Conservation (phyloP, 2,797 vertebrate species). For the Gephyroberyx darwinii region DNA sequence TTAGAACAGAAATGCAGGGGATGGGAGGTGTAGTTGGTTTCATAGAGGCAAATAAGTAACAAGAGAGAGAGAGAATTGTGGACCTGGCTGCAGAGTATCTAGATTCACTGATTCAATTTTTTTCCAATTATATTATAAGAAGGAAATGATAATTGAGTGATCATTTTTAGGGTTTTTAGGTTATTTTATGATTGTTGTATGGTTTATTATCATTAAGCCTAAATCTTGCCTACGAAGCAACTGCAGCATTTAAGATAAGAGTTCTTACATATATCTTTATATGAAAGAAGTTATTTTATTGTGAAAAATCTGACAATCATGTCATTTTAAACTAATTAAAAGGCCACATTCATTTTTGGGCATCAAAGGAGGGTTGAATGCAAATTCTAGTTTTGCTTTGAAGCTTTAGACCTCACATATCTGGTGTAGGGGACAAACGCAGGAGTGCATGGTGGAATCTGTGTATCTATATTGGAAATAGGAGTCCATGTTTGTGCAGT, state of each 20-base stretch:
- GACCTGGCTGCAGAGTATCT: too few species aligned
- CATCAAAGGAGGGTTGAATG: not conserved
- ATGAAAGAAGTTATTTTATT: not conserved
- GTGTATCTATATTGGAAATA: constrained; percentile 18
- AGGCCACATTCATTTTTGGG: not conserved
- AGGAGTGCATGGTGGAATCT: constrained; percentile 3
- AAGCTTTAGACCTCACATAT: not conserved
- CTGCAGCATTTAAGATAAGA: not conserved
- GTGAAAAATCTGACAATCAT: not conserved
- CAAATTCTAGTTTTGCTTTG: not conserved
- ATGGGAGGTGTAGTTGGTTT: too few species aligned
- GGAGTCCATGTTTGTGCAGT: constrained; percentile 8
- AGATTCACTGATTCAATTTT: too few species aligned
- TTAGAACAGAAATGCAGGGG: too few species aligned
- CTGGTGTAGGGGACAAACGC: not conserved
- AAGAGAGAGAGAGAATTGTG: too few species aligned
- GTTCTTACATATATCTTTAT: not conserved
- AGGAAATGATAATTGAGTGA: constrained; percentile 6
- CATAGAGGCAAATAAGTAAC: too few species aligned
- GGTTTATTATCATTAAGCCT: not conserved
- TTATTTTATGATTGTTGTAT: not conserved
- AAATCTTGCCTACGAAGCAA: constrained; percentile 15
- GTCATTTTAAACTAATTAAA: constrained; percentile 2
- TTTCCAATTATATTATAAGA: constrained; percentile 13
- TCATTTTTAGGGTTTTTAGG: constrained; percentile 12